Percentiles rank a stretch among this genome's conserved stretches.
Conservation (phyloP, 2,797 vertebrate genomes). For the Fringilla coelebs region DNA sequence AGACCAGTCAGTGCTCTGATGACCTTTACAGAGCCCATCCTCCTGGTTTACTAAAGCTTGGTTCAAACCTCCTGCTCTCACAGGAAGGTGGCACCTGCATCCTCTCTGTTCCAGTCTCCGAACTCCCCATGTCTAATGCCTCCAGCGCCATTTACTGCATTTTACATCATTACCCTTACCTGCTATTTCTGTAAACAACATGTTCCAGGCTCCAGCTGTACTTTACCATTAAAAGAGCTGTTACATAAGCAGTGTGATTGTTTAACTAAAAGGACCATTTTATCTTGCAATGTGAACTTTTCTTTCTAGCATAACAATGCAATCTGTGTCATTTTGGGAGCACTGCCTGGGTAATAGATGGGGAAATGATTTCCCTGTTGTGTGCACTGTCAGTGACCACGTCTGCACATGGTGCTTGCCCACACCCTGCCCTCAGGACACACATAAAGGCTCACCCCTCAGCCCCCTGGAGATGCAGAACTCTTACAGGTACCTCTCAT, state of each 20-base stretch:
- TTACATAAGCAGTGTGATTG: conserved; percentile 1
- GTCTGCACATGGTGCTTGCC: neutral
- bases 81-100: neutral
- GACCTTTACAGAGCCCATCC: neutral
- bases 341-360: neutral
- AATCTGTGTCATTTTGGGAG: neutral
- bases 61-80: neutral
- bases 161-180: neutral
- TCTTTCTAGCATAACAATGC: neutral
- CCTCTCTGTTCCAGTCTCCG: neutral
- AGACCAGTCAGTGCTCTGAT: neutral
- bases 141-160: neutral
- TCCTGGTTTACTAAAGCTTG: neutral
- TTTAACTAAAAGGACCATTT: conserved; percentile 13
- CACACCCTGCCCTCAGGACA: neutral
- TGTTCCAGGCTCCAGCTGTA: conserved; percentile 38
- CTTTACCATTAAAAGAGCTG: neutral
- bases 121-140: neutral
- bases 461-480: neutral
- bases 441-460: neutral
- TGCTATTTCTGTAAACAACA: neutral
- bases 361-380: neutral
- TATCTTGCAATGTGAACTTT: neutral
- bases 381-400: neutral
- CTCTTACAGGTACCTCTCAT: neutral